Conservation (phyloP, 2,797 vertebrate species). For the Sebastes flavidus region DNA sequence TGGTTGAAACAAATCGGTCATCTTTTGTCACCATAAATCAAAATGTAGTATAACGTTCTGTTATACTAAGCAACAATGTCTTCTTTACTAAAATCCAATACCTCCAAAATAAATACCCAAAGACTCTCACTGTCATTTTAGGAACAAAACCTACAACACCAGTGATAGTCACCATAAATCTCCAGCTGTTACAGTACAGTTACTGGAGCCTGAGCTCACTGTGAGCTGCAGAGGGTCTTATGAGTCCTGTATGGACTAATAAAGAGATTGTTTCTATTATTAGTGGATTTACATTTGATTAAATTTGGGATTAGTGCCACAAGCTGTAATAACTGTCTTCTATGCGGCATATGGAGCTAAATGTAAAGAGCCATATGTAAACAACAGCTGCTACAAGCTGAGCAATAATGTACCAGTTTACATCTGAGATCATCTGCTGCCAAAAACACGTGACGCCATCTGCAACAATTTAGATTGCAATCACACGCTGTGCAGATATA, state of each 20-base stretch:
- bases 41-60: not conserved
- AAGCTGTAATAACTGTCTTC: conserved; percentile 20
- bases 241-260: not conserved
- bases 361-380: conserved; percentile 32
- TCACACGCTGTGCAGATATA: not conserved
- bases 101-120: not conserved
- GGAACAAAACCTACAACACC: not conserved
- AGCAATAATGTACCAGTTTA: conserved; percentile 5
- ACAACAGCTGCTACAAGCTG: conserved; percentile 32
- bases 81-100: not conserved
- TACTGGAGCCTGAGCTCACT: not conserved
- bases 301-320: conserved; percentile 21
- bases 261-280: conserved; percentile 2
- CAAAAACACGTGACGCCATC: not conserved
- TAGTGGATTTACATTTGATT: conserved; percentile 13
- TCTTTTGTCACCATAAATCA: not conserved
- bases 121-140: not conserved
- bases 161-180: not conserved
- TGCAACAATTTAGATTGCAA: not conserved
- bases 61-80: not conserved
- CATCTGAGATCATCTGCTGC: conserved; percentile 15
- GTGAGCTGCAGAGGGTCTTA: not conserved
- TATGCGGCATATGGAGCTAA: conserved; percentile 32
- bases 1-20: conserved; percentile 10
- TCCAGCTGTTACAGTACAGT: not conserved